Evolutionary conservation across 2,797 vertebrate species (phyloP).

Genomic region (Sylvilagus floridanus): DNA sequence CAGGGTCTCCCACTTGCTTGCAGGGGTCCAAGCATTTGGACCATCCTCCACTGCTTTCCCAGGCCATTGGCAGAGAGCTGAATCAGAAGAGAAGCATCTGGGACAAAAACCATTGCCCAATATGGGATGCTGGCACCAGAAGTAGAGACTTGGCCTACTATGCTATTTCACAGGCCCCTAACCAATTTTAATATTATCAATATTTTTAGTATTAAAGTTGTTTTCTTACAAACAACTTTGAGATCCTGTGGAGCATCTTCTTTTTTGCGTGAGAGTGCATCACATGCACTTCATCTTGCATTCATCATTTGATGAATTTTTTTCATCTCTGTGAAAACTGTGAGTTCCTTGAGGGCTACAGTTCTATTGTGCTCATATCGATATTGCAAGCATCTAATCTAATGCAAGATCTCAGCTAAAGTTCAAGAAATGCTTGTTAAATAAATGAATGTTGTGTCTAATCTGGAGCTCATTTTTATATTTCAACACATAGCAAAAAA

Average conservation of each 20-base stretch:
- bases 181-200: background rate
- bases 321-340: background rate
- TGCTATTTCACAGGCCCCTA: too few species aligned
- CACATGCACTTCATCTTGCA: rapidly evolving
- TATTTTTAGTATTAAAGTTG: background rate
- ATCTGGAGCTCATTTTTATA: background rate
- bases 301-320: background rate
- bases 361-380: background rate
- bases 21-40: too few species aligned
- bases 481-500: background rate
- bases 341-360: too few species aligned
- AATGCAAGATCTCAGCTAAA: background rate
- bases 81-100: too few species aligned
- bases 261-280: too few species aligned
- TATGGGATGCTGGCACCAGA: too few species aligned
- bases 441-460: background rate
- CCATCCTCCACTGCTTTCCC: too few species aligned
- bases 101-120: too few species aligned
- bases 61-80: too few species aligned
- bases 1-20: too few species aligned
- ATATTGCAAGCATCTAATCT: background rate
- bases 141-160: too few species aligned
- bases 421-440: background rate
- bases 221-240: background rate
- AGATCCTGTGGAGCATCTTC: background rate